Conservation (phyloP, 2,113 vertebrate species). For the Lepisosteus osseus region DNA sequence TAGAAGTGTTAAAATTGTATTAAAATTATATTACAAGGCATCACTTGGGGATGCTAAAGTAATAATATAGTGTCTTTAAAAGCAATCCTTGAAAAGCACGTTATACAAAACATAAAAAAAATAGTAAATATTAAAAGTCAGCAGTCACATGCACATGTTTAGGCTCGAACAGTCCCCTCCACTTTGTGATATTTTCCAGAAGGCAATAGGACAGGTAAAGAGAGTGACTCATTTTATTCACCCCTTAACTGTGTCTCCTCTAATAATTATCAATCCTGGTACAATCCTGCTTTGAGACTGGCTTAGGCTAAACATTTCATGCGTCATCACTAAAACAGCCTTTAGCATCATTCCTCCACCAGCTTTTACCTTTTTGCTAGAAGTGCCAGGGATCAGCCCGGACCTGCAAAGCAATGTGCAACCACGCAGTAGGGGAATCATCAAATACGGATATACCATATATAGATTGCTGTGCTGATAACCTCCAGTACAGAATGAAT, state of each 20-base stretch:
- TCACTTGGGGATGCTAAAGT: too few species aligned
- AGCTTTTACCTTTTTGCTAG: background rate
- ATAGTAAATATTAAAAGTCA: too few species aligned
- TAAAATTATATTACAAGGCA: too few species aligned
- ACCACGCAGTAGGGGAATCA: background rate
- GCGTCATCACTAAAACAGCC: conserved; percentile 7
- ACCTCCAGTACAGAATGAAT: background rate
- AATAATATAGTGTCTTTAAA: too few species aligned
- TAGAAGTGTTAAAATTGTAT: too few species aligned
- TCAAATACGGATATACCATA: background rate
- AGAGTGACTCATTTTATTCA: conserved; percentile 11
- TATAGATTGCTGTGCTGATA: background rate
- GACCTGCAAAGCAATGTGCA: conserved; percentile 17
- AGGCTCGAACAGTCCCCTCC: too few species aligned
- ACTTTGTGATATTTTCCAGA: background rate
- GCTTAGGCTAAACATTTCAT: background rate
- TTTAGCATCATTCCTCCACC: conserved; percentile 19
- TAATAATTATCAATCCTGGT: background rate
- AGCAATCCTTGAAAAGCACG: too few species aligned
- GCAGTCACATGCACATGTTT: too few species aligned
- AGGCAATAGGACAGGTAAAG: background rate
- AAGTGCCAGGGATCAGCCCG: conserved; percentile 2
- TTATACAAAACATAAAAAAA: too few species aligned
- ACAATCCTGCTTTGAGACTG: background rate
- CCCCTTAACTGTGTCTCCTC: background rate